Conservation (phyloP, 2,797 vertebrate genomes). For the Meriones psammophilus region DNA sequence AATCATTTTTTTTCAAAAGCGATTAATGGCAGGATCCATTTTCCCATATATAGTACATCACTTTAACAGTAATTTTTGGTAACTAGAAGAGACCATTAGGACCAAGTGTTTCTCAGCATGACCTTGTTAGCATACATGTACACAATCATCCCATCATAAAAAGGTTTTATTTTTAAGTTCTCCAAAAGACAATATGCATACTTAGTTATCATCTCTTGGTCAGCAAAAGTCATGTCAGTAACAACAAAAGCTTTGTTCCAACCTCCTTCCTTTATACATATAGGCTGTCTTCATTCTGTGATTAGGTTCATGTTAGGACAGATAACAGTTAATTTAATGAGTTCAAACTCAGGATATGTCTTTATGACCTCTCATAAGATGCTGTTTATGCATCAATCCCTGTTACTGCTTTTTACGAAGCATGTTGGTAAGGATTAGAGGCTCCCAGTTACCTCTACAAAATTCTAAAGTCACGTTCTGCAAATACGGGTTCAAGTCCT, state of each 20-base stretch:
- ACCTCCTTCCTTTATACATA: background rate
- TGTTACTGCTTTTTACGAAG: background rate
- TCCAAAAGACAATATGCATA: background rate
- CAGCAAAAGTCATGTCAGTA: background rate
- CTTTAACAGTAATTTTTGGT: background rate
- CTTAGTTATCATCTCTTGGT: background rate
- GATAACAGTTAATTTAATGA: background rate
- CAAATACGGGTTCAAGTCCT: background rate
- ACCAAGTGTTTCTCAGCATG: background rate
- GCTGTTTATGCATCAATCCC: constrained; percentile 17
- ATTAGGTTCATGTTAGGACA: background rate
- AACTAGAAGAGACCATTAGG: background rate
- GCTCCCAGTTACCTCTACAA: background rate
- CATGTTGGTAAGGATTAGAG: background rate
- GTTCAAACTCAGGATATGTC: background rate
- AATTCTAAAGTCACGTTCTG: constrained; percentile 23
- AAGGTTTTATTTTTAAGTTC: background rate
- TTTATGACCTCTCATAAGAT: background rate
- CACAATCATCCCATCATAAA: background rate
- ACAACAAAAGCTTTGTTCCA: background rate
- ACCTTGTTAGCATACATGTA: background rate
- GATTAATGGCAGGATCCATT: background rate
- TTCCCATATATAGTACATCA: background rate
- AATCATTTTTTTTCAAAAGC: constrained; percentile 20
- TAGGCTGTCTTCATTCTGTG: background rate